These are phyloP conservation scores for Salvator merianae DNA, from an alignment of 2,113 vertebrate genomes.

Conservation along the genomic window DNA sequence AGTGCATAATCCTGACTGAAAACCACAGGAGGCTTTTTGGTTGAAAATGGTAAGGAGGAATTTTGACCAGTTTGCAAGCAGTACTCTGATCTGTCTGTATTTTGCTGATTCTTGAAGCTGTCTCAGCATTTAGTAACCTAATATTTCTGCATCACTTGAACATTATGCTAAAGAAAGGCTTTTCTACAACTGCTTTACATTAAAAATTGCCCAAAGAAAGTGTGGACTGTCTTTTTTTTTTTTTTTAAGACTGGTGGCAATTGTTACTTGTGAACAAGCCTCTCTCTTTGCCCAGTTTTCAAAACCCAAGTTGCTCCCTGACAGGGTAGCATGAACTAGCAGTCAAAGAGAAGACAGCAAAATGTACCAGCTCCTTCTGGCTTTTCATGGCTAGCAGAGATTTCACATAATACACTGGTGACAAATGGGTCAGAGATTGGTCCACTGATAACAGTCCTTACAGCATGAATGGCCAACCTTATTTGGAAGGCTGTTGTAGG, in stretches of 20 bases:
- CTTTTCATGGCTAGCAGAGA: background rate
- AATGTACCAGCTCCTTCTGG: background rate
- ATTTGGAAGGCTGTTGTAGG: too few relatives aligned
- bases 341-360: background rate
- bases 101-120: conserved; percentile 49
- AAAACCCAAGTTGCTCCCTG: background rate
- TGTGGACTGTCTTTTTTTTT: background rate
- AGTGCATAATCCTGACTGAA: conserved; percentile 38
- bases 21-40: conserved; percentile 43
- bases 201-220: background rate
- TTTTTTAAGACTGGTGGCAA: conserved; percentile 15
- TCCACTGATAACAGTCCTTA: background rate
- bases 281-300: background rate
- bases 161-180: conserved; percentile 34
- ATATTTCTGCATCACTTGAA: conserved; percentile 29
- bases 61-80: conserved; percentile 38
- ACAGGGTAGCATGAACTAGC: background rate
- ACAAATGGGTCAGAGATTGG: background rate
- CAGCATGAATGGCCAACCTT: too few relatives aligned
- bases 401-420: background rate
- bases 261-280: background rate
- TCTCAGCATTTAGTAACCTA: conserved; percentile 47
- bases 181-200: conserved; percentile 25
- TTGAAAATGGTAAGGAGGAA: conserved; percentile 40
- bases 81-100: background rate